Conservation (phyloP, 2,888 invertebrate genomes). For the Ormyrus rosae region DNA sequence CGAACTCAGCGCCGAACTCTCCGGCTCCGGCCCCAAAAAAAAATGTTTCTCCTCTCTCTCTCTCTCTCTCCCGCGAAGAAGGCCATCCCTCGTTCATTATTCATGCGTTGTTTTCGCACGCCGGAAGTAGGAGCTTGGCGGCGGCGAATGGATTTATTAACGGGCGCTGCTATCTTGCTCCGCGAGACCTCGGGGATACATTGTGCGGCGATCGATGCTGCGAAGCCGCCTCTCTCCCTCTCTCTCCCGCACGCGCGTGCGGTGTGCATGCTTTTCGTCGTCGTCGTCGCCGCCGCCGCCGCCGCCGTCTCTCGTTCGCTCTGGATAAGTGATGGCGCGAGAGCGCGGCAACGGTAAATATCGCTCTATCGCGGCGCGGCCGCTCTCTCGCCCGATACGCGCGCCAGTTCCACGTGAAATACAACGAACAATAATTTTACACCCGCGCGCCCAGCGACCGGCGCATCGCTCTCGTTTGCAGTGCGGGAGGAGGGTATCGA, state of each 20-base stretch:
- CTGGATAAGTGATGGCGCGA: constrained; percentile 47
- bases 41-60: too few species aligned
- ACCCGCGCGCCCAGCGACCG: constrained; percentile 51
- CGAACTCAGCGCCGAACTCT: too few species aligned
- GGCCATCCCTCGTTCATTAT: constrained; percentile 38
- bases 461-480: constrained; percentile 41
- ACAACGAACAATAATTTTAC: constrained; percentile 65
- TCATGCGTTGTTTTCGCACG: constrained; percentile 53
- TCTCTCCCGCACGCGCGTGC: too few species aligned
- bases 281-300: constrained; percentile 32
- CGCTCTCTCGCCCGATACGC: constrained; percentile 54
- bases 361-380: constrained; percentile 49
- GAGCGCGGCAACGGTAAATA: constrained; percentile 54
- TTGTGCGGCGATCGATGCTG: constrained; percentile 53
- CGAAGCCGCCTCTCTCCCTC: background rate
- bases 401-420: constrained; percentile 61
- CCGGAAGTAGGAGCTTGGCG: constrained; percentile 43
- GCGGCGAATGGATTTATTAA: constrained; percentile 54
- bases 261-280: constrained; percentile 43
- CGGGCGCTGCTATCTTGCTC: constrained; percentile 3
- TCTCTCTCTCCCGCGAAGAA: background rate
- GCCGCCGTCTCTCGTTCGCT: background rate
- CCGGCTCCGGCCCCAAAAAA: too few species aligned
- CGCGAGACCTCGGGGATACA: constrained; percentile 37
- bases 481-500: constrained; percentile 18